These are phyloP conservation scores for Haliclystus octoradiatus DNA, from an alignment of 30 jellyfish, hydroid and myxozoan genomes.

Conservation along the genomic window DNA sequence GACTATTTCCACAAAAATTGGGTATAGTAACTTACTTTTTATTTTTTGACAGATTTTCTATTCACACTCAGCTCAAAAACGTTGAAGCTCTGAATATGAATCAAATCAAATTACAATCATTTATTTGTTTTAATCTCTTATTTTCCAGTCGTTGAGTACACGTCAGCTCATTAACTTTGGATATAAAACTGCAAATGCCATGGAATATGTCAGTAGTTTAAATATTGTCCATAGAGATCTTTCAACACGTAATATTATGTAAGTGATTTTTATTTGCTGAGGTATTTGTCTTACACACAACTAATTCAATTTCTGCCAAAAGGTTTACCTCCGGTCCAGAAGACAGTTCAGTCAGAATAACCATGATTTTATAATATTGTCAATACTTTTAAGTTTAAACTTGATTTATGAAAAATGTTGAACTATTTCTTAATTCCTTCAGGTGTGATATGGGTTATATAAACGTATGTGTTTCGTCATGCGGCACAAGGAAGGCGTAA, in stretches of 20 bases:
- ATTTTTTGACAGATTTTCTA: background rate
- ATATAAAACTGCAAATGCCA: slow-evolving; percentile 60
- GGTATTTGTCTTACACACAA: too few species aligned
- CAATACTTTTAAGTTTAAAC: too few species aligned
- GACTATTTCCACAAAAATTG: too few species aligned
- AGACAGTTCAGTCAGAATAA: too few species aligned
- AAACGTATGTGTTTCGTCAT: too few species aligned
- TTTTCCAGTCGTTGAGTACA: slow-evolving; percentile 43
- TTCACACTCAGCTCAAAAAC: background rate
- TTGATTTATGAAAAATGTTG: too few species aligned
- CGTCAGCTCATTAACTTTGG: slow-evolving; percentile 72
- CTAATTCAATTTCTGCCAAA: too few species aligned
- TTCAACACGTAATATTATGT: slow-evolving; percentile 86
- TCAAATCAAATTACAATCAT: background rate
- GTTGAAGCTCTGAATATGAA: background rate
- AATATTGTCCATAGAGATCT: slow-evolving; percentile 73
- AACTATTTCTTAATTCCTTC: too few species aligned
- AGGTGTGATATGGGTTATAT: too few species aligned
- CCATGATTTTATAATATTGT: too few species aligned
- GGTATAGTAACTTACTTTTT: background rate
- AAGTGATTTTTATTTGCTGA: slow-evolving; percentile 15
- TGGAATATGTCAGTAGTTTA: slow-evolving; percentile 48
- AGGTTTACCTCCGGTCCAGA: too few species aligned
- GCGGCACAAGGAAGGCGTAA: too few species aligned
- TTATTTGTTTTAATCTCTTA: background rate